Conservation (phyloP, 92 coral and sea anemone species). For the Heliopora coerulea region DNA sequence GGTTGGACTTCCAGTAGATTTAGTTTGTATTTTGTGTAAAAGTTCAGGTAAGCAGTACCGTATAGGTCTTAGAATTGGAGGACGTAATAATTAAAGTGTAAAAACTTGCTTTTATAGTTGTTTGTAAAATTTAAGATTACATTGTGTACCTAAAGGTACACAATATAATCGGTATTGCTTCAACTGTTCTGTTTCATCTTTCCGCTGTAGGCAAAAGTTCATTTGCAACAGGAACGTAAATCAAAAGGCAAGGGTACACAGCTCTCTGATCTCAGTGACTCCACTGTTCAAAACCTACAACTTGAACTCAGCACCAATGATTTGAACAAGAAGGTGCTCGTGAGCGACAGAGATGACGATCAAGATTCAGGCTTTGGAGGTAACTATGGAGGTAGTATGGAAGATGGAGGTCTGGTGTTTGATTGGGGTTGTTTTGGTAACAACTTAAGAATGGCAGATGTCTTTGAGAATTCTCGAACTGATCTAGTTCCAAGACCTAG, state of each 20-base stretch:
- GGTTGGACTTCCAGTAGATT: too few relatives aligned
- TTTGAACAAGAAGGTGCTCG: background rate
- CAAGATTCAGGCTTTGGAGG: constrained; percentile 43
- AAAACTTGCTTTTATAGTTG: too few relatives aligned
- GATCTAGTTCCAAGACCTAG: constrained; percentile 4
- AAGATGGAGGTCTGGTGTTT: constrained; percentile 33
- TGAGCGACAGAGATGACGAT: constrained; percentile 26
- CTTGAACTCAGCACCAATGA: background rate
- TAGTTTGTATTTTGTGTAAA: too few relatives aligned
- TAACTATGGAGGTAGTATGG: constrained; percentile 31
- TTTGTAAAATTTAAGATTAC: too few relatives aligned
- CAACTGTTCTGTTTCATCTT: background rate
- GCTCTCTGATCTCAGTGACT: background rate
- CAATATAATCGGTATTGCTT: too few relatives aligned
- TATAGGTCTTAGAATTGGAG: too few relatives aligned
- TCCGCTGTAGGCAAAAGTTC: constrained; percentile 3
- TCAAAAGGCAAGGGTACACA: background rate
- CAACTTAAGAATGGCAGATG: background rate
- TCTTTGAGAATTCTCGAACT: background rate
- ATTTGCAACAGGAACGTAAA: constrained; percentile 9
- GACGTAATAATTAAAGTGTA: too few relatives aligned
- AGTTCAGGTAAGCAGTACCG: too few relatives aligned
- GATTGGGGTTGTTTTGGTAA: constrained; percentile 39
- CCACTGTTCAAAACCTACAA: background rate
- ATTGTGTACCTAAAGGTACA: too few relatives aligned